Conservation (phyloP, 2,113 vertebrate genomes). For the Nycticorax nycticorax region DNA sequence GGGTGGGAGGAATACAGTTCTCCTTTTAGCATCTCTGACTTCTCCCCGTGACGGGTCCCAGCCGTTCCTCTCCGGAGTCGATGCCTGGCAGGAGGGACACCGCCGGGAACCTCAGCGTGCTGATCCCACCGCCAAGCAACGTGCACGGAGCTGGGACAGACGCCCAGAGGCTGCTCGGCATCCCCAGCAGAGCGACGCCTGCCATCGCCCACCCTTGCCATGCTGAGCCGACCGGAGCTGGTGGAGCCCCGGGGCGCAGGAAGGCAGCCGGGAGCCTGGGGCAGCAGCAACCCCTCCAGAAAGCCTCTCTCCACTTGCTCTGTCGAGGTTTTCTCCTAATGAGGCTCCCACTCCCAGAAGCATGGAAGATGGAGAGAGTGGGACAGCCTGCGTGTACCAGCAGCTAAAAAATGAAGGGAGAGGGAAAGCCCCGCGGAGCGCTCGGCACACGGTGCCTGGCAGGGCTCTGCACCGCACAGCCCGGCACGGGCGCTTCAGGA, state of each 20-base stretch:
- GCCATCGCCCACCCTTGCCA: background rate
- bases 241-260: background rate
- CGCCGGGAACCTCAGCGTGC: fast-evolving
- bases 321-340: background rate
- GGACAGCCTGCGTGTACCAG: background rate
- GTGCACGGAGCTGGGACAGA: background rate
- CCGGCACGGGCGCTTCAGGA: fast-evolving
- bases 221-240: background rate
- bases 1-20: background rate
- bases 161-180: background rate
- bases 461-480: fast-evolving
- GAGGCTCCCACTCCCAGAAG: background rate
- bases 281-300: background rate
- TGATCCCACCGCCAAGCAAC: background rate
- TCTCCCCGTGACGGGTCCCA: fast-evolving
- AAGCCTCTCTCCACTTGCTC: background rate
- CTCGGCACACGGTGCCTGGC: fast-evolving
- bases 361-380: background rate
- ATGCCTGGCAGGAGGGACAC: background rate
- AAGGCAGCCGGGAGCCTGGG: background rate
- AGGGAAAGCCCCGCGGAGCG: background rate
- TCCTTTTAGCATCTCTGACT: background rate
- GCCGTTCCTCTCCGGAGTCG: background rate
- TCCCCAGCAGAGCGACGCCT: background rate
- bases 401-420: background rate